Base-by-base conservation (phyloP, 2,797 vertebrate species). In the Cottoperca gobio region DNA sequence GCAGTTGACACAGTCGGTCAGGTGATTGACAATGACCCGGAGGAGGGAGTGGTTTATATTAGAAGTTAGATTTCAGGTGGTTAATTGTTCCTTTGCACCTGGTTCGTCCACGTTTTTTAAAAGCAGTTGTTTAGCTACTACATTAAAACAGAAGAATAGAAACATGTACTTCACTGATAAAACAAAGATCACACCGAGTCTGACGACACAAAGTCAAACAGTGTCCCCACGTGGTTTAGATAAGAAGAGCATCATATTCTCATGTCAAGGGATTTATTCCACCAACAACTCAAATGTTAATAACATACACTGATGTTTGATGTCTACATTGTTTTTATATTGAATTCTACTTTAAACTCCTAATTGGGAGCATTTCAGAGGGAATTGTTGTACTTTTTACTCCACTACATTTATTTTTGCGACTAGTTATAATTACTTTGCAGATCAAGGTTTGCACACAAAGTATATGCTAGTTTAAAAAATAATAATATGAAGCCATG, bases 1-100 rank as follows among this genome's bases (percentile, higher is more conserved):
- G 75, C 73, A 91, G 92, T 86, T 90, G 89, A 92, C 91, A 86
- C 79, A 66, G 66, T 61, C 33, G 60, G 77, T 93, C 92, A 94
- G 75, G 83, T 92, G 92, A 86, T 69, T 62, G 39, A 68, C 63
- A 37, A 23, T n/a, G 79, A 71, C 62, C 64, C 62, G 16, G 65
- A 31, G 40, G 16, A 59, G 85, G 90, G 85, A 66, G 88, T 35
- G 72, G 78, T 48, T 70, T 61, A 6, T 21, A 28, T 71, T 58
- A 5, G n/a, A 26, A 14, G 24, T 40, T 35, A 33, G 58, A 28
- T 23, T 23, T 75, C 73, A 82, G 49, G 50, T 73, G 63, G 14
- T 23, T 61, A 4, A 8, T 3, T 37, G 0, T 9, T 31, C 26
- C 4, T 4, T 6, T 40, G 54, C 57, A 50, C 35, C 4, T 6